phyloP scores from a whole-genome alignment of 2,888 invertebrate genomes.

The Frankliniella intonsa region DNA sequence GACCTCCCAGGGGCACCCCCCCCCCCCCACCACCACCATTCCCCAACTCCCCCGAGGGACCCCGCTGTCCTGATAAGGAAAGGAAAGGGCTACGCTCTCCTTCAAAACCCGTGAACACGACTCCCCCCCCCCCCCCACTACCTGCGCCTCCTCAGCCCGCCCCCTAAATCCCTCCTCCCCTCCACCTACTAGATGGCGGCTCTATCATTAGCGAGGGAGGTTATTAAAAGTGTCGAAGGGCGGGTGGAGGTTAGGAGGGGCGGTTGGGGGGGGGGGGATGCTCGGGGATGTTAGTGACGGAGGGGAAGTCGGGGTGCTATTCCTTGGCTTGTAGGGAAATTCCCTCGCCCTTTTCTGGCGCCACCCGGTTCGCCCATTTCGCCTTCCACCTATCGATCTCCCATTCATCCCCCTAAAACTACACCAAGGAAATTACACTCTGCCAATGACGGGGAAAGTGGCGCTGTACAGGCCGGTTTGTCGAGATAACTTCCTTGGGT shows the following conservation, averaged over 20 bases:
- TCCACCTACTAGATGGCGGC: neutral
- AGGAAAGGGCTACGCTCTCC: neutral
- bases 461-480: too few relatives aligned
- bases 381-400: too few relatives aligned
- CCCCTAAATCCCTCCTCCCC: neutral
- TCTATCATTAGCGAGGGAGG: constrained; percentile 5
- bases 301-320: neutral
- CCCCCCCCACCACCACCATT: too few relatives aligned
- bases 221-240: constrained; percentile 19
- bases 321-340: too few relatives aligned
- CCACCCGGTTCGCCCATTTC: too few relatives aligned
- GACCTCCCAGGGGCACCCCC: neutral
- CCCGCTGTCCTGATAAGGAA: neutral
- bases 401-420: too few relatives aligned
- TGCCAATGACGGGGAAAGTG: too few relatives aligned
- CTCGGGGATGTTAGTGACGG: neutral
- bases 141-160: neutral
- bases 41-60: neutral
- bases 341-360: too few relatives aligned
- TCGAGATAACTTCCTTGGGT: too few relatives aligned
- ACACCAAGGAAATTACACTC: too few relatives aligned
- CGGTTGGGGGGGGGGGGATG: neutral
- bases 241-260: neutral
- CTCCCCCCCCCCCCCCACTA: neutral
- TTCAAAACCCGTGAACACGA: constrained; percentile 7